Evolutionary conservation across 2,113 vertebrate genomes (phyloP).

Genomic region (Trematomus loennbergii): DNA sequence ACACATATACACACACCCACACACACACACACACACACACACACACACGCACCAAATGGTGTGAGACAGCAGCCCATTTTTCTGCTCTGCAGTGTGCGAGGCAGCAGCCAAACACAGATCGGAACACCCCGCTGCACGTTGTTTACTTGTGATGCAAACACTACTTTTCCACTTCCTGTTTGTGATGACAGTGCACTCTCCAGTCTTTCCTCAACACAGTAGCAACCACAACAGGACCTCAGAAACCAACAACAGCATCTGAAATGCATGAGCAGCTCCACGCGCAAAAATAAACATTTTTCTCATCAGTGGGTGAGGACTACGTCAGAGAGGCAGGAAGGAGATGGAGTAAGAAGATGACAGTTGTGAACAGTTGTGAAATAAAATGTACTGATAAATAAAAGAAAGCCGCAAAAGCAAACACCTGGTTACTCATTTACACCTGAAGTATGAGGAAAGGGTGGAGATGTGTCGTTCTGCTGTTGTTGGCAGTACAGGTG

Average conservation of each 20-base stretch:
- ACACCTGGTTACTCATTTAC: neutral
- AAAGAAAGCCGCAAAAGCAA: neutral
- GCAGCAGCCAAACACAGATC: neutral
- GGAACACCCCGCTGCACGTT: neutral
- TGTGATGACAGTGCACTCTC: conserved; percentile 26
- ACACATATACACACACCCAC: conserved; percentile 1
- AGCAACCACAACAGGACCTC: neutral
- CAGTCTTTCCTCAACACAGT: neutral
- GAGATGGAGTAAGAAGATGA: neutral
- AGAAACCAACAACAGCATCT: conserved; percentile 19
- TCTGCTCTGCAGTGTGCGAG: conserved; percentile 2
- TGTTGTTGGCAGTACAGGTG: neutral
- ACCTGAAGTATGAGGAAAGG: neutral
- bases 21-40: neutral
- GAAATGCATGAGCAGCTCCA: conserved; percentile 4
- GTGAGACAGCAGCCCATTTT: neutral
- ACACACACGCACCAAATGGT: neutral
- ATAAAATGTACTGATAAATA: neutral
- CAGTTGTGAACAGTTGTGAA: neutral
- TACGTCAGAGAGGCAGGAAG: neutral
- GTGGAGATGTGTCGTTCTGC: neutral
- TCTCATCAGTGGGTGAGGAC: conserved; percentile 27
- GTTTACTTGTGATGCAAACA: conserved; percentile 34
- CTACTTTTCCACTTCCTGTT: conserved; percentile 58
- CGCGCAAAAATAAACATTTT: conserved; percentile 23